Evolutionary conservation across 2,113 vertebrate genomes (phyloP), one percentile per base, ranked within the genome.

Genomic region (Menura novaehollandiae): DNA sequence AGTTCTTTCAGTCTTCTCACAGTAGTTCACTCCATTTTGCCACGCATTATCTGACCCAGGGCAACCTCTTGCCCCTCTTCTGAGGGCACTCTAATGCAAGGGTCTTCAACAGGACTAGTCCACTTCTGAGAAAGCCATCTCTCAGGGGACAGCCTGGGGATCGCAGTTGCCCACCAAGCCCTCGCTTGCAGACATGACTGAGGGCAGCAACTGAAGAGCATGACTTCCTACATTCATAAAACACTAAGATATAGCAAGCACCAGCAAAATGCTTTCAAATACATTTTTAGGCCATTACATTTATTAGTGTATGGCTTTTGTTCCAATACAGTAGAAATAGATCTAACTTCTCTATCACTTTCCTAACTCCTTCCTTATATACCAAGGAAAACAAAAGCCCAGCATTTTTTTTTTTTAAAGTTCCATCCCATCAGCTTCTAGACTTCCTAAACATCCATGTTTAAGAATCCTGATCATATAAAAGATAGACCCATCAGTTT

Each of bases 141-240:
- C 73, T 41, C 1, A 2, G 67, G 33, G 53, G 23, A 24, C 11
- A 63, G 26, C 58, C 63, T 53, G 60, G 33, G n/a, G 11, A 69
- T 23, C 26, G 26, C 60, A n/a, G 26, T 51, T 66, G 23, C 64
- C 51, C 78, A 53, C 7, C 16, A 22, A 66, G 16, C 7, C n/a
- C 60, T 32, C 6, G 3, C 64, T 56, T 0, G 0, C 0, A 52
- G 37, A 53, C 39, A 32, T 2, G 7, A 84, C 33, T 6, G 22
- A 81, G 28, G 60, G 10, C 49, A 85, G 32, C 52, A 88, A n/a
- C 22, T 56, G n/a, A 74, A 46, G 5, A 44, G 28, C 23, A 59
- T 17, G 13, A 74, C 11, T 75, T 66, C 46, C 53, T 37, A 59
- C 14, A 14, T 19, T 71, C 30, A 32, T 44, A 16, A 52, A 49